These are phyloP conservation scores for Calliphora vicina DNA, from an alignment of 1,140 invertebrate genomes.

Conservation along the genomic window DNA sequence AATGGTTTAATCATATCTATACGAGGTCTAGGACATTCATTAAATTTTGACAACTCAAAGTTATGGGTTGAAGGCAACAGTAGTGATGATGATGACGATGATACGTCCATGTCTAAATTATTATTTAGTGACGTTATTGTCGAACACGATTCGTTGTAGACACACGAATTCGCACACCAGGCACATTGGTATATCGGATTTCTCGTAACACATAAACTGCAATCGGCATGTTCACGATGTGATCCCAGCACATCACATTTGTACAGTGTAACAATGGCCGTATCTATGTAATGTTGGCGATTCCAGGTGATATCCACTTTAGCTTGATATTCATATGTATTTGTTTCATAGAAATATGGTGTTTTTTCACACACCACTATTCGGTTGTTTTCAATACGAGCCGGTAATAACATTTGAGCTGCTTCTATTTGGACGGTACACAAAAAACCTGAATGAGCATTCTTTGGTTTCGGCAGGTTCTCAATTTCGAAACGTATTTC, in stretches of 20 bases:
- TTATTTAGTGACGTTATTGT: conserved; percentile 64
- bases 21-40: conserved; percentile 88
- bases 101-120: conserved; percentile 57
- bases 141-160: conserved; percentile 80
- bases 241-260: conserved; percentile 94
- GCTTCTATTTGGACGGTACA: conserved; percentile 91
- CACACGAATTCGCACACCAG: conserved; percentile 90
- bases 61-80: conserved; percentile 66
- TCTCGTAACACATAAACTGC: conserved; percentile 90
- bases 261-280: conserved; percentile 87
- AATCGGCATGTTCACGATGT: conserved; percentile 90
- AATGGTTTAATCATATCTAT: conserved; percentile 95
- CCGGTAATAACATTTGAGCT: conserved; percentile 87
- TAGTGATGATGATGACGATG: not conserved
- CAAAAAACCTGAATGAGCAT: conserved; percentile 85
- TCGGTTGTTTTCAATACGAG: conserved; percentile 81
- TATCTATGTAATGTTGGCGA: conserved; percentile 89
- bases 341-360: conserved; percentile 87
- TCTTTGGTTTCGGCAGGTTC: conserved; percentile 86
- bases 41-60: conserved; percentile 45
- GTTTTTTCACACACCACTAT: conserved; percentile 91
- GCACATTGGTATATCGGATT: conserved; percentile 88
- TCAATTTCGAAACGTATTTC: conserved; percentile 89
- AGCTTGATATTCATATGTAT: conserved; percentile 85
- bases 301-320: conserved; percentile 92